Evolutionary conservation across 2,888 invertebrate species (phyloP).

Genomic region (Salticus scenicus): DNA sequence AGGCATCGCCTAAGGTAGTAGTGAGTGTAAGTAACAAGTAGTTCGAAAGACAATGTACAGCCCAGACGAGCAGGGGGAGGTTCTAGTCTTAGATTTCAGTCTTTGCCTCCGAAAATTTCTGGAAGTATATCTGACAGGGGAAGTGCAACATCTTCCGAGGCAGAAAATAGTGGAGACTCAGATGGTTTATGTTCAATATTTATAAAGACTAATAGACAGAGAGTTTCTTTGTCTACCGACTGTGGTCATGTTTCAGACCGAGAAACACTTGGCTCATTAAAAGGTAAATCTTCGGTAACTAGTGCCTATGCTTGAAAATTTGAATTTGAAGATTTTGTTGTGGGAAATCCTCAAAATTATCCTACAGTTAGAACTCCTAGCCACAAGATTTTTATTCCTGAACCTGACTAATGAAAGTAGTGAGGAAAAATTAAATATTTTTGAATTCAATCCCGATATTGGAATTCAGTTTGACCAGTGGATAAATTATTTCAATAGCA

Average conservation of each 20-base stretch:
- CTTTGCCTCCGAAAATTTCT: constrained; percentile 67
- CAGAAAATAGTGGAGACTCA: constrained; percentile 70
- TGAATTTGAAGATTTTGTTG: constrained; percentile 66
- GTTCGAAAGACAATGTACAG: constrained; percentile 40
- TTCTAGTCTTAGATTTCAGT: constrained; percentile 68
- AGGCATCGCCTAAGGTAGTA: constrained; percentile 91
- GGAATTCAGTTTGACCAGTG: no score
- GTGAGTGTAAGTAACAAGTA: constrained; percentile 80
- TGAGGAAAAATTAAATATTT: no score
- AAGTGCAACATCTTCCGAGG: constrained; percentile 66
- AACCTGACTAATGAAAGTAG: constrained; percentile 90
- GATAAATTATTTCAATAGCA: no score
- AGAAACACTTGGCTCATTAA: constrained; percentile 59
- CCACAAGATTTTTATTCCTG: constrained; percentile 85
- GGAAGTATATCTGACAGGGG: constrained; percentile 50
- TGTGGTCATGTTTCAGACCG: constrained; percentile 68
- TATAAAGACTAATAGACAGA: constrained; percentile 54
- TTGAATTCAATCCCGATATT: no score
- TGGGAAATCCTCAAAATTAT: constrained; percentile 65
- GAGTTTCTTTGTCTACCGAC: constrained; percentile 68
- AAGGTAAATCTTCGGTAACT: constrained; percentile 58
- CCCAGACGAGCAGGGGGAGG: constrained; percentile 55
- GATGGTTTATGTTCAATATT: constrained; percentile 61
- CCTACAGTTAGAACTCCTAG: constrained; percentile 50
- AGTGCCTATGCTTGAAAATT: constrained; percentile 67